phyloP scores from a whole-genome alignment of 2,113 vertebrate genomes.

The Oryzias javanicus region DNA sequence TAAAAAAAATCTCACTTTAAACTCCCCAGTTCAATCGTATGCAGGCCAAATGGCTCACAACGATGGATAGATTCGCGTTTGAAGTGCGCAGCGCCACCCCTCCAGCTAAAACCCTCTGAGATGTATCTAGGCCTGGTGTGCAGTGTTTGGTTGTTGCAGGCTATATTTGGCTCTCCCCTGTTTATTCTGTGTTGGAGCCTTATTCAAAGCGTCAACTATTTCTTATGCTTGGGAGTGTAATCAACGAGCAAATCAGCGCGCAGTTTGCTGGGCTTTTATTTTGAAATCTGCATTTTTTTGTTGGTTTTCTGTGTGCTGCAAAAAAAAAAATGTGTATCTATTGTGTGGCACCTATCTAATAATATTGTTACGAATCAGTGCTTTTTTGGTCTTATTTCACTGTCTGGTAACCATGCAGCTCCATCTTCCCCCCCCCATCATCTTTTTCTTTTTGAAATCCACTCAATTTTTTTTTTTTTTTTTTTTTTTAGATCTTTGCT shows the following conservation, averaged over 20 bases:
- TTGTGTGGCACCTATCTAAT: constrained; percentile 76
- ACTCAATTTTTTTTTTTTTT: constrained; percentile 80
- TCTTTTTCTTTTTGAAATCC: constrained; percentile 63
- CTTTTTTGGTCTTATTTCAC: constrained; percentile 62
- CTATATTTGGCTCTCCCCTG: constrained; percentile 57
- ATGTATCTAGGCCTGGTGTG: constrained; percentile 69
- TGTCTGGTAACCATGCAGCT: constrained; percentile 63
- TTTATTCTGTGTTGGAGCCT: constrained; percentile 50
- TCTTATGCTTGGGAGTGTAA: constrained; percentile 66
- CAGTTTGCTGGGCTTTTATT: constrained; percentile 31
- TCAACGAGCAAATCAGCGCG: constrained; percentile 58
- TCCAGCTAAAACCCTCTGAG: constrained; percentile 74
- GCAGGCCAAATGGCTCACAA: constrained; percentile 93
- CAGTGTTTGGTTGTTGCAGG: constrained; percentile 64
- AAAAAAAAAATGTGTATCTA: constrained; percentile 81
- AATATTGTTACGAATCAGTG: constrained; percentile 80
- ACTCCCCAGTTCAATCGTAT: constrained; percentile 93
- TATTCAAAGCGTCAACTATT: constrained; percentile 71
- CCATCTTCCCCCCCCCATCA: background rate
- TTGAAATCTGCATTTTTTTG: background rate
- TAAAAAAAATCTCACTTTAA: constrained; percentile 91
- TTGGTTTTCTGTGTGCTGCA: background rate
- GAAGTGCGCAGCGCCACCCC: constrained; percentile 75
- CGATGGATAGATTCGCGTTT: constrained; percentile 75
- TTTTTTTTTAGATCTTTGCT: constrained; percentile 79